phyloP scores from a whole-genome alignment of 1,140 invertebrate genomes.

The Drosophila azteca region DNA sequence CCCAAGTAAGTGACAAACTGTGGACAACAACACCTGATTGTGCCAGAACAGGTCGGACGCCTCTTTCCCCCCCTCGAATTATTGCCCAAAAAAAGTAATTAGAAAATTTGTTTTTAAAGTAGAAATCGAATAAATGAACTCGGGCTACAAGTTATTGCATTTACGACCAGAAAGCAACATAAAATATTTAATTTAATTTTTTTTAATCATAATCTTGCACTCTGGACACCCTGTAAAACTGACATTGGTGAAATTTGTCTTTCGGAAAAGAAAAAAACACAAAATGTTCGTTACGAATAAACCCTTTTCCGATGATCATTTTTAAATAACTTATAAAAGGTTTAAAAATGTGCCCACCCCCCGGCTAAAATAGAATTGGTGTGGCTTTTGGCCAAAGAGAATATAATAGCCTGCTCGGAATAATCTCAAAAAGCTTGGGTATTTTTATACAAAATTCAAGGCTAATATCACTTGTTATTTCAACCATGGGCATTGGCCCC shows the following conservation, averaged over 20 bases:
- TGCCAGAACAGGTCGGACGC: constrained; percentile 30
- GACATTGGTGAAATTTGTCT: too few relatives aligned
- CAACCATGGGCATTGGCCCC: constrained; percentile 70
- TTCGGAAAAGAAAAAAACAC: too few relatives aligned
- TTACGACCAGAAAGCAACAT: constrained; percentile 19
- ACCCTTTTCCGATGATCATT: too few relatives aligned
- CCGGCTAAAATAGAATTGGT: too few relatives aligned
- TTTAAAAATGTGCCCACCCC: too few relatives aligned
- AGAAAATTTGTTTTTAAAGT: constrained; percentile 45
- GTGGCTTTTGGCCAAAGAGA: neutral
- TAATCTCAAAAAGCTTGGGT: constrained; percentile 23
- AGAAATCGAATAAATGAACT: constrained; percentile 64
- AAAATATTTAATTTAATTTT: too few relatives aligned
- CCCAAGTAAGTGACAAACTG: constrained; percentile 62
- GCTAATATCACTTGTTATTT: constrained; percentile 75
- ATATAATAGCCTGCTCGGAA: constrained; percentile 37
- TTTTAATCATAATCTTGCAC: too few relatives aligned
- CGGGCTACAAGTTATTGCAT: constrained; percentile 57
- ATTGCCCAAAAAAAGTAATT: constrained; percentile 25
- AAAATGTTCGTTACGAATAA: too few relatives aligned
- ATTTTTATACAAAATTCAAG: constrained; percentile 50
- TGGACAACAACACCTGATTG: constrained; percentile 57
- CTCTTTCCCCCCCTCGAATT: constrained; percentile 5
- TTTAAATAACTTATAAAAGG: too few relatives aligned
- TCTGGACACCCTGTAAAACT: too few relatives aligned